phyloP scores from a whole-genome alignment of 2,888 invertebrate genomes.

The Mesorhabditis spiculigera region DNA sequence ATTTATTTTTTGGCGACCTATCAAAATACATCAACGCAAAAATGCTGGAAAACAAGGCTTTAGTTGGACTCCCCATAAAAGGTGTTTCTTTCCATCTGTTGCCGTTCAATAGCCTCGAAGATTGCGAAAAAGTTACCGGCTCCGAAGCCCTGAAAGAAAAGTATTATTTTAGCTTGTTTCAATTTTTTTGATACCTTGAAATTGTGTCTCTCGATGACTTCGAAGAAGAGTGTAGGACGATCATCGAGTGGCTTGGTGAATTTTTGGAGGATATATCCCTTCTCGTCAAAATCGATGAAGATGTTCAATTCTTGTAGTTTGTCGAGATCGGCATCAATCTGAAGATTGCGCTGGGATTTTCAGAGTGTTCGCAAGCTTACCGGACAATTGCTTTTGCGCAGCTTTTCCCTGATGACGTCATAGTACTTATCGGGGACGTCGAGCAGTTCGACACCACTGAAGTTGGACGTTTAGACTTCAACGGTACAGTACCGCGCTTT shows the following conservation, averaged over 20 bases:
- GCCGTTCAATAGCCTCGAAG: conserved; percentile 91
- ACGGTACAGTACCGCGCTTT: conserved; percentile 13
- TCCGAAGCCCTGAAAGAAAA: conserved; percentile 80
- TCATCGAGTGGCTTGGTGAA: conserved; percentile 84
- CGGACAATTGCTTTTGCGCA: not conserved
- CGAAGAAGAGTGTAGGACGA: conserved; percentile 90
- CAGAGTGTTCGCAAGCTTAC: not conserved
- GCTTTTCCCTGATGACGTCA: conserved; percentile 71
- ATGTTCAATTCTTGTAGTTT: conserved; percentile 78
- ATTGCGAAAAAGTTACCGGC: conserved; percentile 97
- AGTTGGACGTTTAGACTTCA: not conserved
- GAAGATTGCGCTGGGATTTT: not conserved
- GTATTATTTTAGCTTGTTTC: too few species aligned
- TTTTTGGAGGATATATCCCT: conserved; percentile 87
- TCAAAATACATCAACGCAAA: too few species aligned
- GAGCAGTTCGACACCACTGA: conserved; percentile 79
- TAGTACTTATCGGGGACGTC: conserved; percentile 87
- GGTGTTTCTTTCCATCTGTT: conserved; percentile 90
- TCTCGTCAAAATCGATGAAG: conserved; percentile 92
- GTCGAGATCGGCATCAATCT: conserved; percentile 52
- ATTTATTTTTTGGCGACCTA: too few species aligned
- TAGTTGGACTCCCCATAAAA: conserved; percentile 60
- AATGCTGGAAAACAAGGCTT: too few species aligned
- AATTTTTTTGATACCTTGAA: conserved; percentile 65
- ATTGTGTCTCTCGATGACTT: conserved; percentile 92